phyloP scores from a whole-genome alignment of 2,888 invertebrate species.

The Odontothrips loti region DNA sequence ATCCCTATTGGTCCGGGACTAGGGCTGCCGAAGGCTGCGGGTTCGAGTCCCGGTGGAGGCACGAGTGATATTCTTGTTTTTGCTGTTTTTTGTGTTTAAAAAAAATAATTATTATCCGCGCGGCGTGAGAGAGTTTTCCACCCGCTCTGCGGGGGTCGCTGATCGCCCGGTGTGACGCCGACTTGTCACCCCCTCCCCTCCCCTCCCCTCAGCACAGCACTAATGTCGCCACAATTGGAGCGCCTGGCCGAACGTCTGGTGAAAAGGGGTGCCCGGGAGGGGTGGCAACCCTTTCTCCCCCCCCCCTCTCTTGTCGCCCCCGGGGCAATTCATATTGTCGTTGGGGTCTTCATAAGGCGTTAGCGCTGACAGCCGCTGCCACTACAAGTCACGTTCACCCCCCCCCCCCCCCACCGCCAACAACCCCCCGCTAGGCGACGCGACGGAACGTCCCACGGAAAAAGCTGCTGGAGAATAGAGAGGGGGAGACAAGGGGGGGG shows the following conservation, averaged over 20 bases:
- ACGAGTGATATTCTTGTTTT: no score
- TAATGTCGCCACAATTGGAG: neutral
- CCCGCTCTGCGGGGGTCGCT: no score
- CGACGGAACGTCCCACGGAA: neutral
- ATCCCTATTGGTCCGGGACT: no score
- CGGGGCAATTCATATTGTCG: constrained; percentile 14
- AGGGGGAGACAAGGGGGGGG: neutral
- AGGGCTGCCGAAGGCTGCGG: no score
- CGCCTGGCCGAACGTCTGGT: neutral
- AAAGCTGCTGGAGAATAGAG: neutral
- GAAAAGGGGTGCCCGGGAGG: neutral
- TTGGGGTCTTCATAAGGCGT: constrained; percentile 8
- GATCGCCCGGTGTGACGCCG: no score
- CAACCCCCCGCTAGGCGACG: neutral
- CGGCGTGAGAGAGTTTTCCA: no score
- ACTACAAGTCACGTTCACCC: neutral
- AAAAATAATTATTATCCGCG: no score
- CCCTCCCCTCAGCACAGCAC: no score
- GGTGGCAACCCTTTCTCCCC: neutral
- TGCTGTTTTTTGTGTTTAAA: no score
- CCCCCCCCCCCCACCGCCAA: neutral
- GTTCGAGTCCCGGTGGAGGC: no score
- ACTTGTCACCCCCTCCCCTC: no score
- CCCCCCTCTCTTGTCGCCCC: neutral
- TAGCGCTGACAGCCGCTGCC: neutral